phyloP scores from a whole-genome alignment of 2,113 vertebrate genomes.

The Sinocyclocheilus rhinocerous region DNA sequence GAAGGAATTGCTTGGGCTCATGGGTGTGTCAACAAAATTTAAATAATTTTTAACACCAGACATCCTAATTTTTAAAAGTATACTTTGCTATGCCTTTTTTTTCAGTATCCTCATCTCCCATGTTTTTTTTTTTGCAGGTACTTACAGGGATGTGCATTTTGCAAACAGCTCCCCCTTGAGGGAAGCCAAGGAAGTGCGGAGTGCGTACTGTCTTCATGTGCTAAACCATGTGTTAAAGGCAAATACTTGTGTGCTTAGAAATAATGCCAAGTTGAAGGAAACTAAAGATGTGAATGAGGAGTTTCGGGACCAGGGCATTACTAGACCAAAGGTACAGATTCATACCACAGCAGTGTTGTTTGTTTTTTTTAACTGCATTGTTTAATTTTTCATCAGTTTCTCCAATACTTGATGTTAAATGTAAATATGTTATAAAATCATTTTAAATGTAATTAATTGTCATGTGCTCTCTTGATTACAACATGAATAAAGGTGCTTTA shows the following conservation, averaged over 20 bases:
- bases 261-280: conserved; percentile 82
- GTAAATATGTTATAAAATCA: background rate
- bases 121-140: conserved; percentile 43
- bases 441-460: background rate
- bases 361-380: background rate
- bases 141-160: conserved; percentile 88
- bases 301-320: conserved; percentile 91
- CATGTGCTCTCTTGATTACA: background rate
- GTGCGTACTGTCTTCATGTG: conserved; percentile 87
- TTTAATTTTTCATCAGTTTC: too few relatives aligned
- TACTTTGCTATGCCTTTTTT: background rate
- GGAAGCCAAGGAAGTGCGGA: conserved; percentile 82
- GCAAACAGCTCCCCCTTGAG: conserved; percentile 80
- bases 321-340: conserved; percentile 85
- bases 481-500: background rate
- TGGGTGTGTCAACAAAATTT: conserved; percentile 70
- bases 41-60: background rate
- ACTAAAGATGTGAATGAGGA: conserved; percentile 70
- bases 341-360: conserved; percentile 54
- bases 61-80: background rate
- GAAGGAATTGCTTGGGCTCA: conserved; percentile 87
- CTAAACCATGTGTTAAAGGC: conserved; percentile 95
- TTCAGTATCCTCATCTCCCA: background rate
- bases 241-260: conserved; percentile 86
- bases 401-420: too few relatives aligned